These are phyloP conservation scores for Lottia scabra DNA, from an alignment of 2,888 invertebrate species.

Conservation along the genomic window DNA sequence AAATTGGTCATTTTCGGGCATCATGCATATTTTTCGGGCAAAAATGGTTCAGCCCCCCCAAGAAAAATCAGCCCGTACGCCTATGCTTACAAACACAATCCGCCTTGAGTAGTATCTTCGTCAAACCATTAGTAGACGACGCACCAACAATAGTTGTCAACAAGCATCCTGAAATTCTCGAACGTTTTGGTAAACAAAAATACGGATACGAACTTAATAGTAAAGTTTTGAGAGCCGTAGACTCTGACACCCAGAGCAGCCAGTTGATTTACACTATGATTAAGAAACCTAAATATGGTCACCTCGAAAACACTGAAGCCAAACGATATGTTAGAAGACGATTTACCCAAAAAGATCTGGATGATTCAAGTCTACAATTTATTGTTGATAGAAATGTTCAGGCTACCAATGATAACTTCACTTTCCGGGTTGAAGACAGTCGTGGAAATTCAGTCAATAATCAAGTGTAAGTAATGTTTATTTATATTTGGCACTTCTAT, in stretches of 20 bases:
- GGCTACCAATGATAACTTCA: conserved; percentile 62
- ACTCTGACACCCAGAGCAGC: conserved; percentile 46
- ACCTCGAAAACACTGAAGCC: conserved; percentile 61
- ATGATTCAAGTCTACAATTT: conserved; percentile 59
- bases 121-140: conserved; percentile 58
- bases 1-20: no score
- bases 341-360: conserved; percentile 66
- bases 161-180: conserved; percentile 54
- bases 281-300: conserved; percentile 59
- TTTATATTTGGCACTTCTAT: no score
- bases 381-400: conserved; percentile 53
- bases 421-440: conserved; percentile 59
- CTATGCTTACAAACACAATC: conserved; percentile 55
- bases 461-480: conserved; percentile 47
- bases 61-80: no score
- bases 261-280: conserved; percentile 60
- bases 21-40: no score
- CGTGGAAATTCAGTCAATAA: conserved; percentile 60
- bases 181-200: conserved; percentile 51
- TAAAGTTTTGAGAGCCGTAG: conserved; percentile 48
- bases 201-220: conserved; percentile 51
- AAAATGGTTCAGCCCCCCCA: no score
- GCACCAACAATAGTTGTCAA: conserved; percentile 59
- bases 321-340: conserved; percentile 57
- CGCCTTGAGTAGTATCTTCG: conserved; percentile 59